Conservation (phyloP, 2,113 vertebrate species). For the Felis chaus region DNA sequence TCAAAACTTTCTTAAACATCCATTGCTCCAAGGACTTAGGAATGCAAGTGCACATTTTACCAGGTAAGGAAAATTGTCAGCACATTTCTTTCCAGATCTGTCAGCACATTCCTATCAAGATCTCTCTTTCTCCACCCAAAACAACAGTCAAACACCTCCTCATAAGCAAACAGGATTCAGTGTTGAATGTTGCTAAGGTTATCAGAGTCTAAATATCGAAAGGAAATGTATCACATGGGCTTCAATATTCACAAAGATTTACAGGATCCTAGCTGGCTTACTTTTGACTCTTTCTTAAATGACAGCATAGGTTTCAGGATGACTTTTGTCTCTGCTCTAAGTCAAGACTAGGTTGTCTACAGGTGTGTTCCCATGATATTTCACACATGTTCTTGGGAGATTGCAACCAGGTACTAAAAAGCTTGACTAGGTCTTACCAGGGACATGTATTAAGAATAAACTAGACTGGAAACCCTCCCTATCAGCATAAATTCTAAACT, state of each 20-base stretch:
- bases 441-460: neutral
- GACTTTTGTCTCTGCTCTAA: neutral
- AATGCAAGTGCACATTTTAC: neutral
- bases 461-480: neutral
- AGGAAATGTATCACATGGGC: neutral
- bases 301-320: neutral
- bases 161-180: neutral
- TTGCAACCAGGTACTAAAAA: neutral
- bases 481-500: neutral
- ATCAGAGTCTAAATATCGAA: neutral
- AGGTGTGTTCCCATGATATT: neutral
- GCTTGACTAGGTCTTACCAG: neutral
- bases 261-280: neutral
- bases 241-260: neutral
- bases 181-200: neutral
- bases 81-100: neutral
- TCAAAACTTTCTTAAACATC: neutral
- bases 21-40: neutral
- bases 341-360: neutral
- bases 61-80: neutral
- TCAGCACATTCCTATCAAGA: neutral
- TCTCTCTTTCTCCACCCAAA: neutral
- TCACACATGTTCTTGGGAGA: neutral
- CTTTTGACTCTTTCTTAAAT: constrained; percentile 32
- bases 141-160: neutral